Percentiles rank a stretch among this genome's conserved stretches.
phyloP scores from a whole-genome alignment of 2,888 invertebrate species.

The Pyrrhosoma nymphula region DNA sequence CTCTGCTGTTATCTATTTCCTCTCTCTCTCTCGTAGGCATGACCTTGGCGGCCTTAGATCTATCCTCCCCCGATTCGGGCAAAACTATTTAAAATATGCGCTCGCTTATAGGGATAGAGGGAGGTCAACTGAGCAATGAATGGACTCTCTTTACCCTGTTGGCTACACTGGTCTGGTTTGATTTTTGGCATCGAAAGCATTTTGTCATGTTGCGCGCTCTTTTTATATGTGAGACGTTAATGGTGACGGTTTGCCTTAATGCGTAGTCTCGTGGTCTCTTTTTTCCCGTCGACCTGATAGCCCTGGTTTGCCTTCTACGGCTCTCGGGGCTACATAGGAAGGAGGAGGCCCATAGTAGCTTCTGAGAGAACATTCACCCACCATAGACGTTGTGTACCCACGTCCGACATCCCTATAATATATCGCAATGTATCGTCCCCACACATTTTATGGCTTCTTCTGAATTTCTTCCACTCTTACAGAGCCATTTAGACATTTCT shows the following conservation, averaged over 20 bases:
- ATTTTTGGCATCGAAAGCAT: constrained; percentile 1
- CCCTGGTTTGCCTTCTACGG: constrained; percentile 15
- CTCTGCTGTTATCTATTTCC: not conserved
- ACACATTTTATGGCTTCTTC: no score
- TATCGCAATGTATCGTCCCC: no score
- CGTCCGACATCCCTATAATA: no score
- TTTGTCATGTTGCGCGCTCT: not conserved
- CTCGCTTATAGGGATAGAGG: not conserved
- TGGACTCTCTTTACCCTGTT: not conserved
- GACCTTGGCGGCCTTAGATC: not conserved
- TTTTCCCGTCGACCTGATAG: not conserved
- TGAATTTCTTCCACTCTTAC: no score
- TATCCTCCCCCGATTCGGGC: not conserved
- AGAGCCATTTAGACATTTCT: no score
- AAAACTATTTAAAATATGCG: not conserved
- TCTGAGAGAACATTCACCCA: no score
- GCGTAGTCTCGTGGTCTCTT: not conserved
- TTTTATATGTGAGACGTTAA: not conserved
- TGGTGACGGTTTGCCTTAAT: not conserved
- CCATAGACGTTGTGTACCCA: no score
- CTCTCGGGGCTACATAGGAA: not conserved
- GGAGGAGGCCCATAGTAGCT: not conserved
- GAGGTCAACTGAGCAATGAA: not conserved
- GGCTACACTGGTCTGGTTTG: not conserved
- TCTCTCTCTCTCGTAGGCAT: not conserved